A percentile compares a stretch with the other conserved stretches of the same genome.
Conservation (phyloP, 2,797 vertebrate genomes). For the Mus spretus region DNA sequence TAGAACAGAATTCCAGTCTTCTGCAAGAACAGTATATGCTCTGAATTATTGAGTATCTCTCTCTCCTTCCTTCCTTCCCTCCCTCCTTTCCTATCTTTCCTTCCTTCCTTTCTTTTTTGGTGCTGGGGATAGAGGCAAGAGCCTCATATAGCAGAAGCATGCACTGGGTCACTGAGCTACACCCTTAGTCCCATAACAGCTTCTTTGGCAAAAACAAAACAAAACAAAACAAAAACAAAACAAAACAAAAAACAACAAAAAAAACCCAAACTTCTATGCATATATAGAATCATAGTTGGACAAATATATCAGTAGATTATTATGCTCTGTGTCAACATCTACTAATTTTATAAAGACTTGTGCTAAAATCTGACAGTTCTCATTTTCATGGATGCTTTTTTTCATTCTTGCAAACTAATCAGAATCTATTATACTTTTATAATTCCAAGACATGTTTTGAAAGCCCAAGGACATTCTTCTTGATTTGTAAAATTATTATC, state of each 20-base stretch:
- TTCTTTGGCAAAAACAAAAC: conserved; percentile 12
- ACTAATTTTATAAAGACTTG: conserved; percentile 32
- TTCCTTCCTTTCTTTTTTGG: background rate
- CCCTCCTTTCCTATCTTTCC: too few relatives aligned
- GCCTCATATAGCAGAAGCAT: background rate
- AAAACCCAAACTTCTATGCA: background rate
- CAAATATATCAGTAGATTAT: background rate
- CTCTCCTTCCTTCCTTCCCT: background rate
- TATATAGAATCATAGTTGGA: background rate
- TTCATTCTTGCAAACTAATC: conserved; percentile 47
- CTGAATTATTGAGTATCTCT: background rate
- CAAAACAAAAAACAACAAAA: too few relatives aligned
- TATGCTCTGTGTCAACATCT: background rate
- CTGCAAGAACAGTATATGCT: too few relatives aligned
- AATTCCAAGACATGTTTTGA: conserved; percentile 48
- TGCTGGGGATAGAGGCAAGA: background rate
- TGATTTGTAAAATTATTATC: conserved; percentile 39
- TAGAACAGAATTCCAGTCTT: background rate
- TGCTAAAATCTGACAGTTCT: conserved; percentile 41
- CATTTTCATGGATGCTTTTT: background rate
- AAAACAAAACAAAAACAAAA: too few relatives aligned
- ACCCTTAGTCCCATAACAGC: background rate
- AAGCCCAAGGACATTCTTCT: background rate
- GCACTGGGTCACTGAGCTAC: background rate
- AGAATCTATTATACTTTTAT: conserved; percentile 22